Evolutionary conservation across 2,113 vertebrate species (phyloP).

Genomic region (Poeciliopsis turrubarensis): DNA sequence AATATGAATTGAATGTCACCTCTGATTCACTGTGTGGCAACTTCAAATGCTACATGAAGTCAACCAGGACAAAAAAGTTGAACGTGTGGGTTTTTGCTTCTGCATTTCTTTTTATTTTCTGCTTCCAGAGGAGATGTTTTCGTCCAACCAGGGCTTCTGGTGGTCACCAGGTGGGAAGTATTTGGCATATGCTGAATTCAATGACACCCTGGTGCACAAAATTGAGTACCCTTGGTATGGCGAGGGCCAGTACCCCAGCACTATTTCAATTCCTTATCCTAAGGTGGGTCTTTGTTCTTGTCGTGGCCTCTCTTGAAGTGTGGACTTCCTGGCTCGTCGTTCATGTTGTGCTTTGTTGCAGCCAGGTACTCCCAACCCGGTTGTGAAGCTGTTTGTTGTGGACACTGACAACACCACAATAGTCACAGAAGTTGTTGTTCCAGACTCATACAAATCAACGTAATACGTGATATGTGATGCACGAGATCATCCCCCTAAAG

Average conservation of each 20-base stretch:
- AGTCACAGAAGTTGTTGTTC: conserved; percentile 81
- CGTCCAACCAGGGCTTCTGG: conserved; percentile 88
- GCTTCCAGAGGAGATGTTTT: conserved; percentile 94
- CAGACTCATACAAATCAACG: conserved; percentile 80
- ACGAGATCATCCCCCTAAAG: not conserved
- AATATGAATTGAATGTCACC: not conserved
- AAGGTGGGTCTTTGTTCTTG: conserved; percentile 82
- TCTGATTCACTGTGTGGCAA: not conserved
- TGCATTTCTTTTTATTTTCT: not conserved
- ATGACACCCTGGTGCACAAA: conserved; percentile 87
- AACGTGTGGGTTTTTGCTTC: not conserved
- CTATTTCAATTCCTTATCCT: conserved; percentile 91
- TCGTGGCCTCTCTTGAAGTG: no score
- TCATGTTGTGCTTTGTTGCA: conserved; percentile 58
- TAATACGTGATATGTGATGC: conserved; percentile 58
- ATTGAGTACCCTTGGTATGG: conserved; percentile 96
- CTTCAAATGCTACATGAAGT: not conserved
- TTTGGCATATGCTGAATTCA: conserved; percentile 90
- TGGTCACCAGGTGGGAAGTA: conserved; percentile 91
- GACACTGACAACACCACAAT: conserved; percentile 71
- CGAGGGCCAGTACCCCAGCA: conserved; percentile 92
- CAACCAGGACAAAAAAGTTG: not conserved
- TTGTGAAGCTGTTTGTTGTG: conserved; percentile 87
- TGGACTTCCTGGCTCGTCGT: not conserved
- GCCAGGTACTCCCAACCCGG: conserved; percentile 91